These are phyloP conservation scores for Augochlora pura DNA, from an alignment of 1,140 invertebrate genomes.

Conservation along the genomic window DNA sequence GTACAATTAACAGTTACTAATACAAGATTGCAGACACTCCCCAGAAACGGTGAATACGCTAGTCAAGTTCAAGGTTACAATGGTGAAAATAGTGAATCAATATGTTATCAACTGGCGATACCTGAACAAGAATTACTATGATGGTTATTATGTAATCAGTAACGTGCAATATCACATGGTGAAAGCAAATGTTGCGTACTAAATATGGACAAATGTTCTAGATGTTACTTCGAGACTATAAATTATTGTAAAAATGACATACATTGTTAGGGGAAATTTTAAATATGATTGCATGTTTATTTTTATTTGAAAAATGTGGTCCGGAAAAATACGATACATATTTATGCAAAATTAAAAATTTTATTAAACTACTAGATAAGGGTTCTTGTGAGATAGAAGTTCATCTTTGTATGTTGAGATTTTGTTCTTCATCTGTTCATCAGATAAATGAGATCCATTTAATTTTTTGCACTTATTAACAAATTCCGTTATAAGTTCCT, in stretches of 20 bases:
- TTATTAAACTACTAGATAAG: slow-evolving; percentile 75
- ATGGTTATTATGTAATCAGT: neutral
- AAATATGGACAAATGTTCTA: neutral
- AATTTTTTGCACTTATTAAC: slow-evolving; percentile 80
- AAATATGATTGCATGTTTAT: neutral
- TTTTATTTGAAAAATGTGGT: neutral
- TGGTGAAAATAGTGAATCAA: slow-evolving; percentile 48
- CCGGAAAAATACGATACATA: neutral
- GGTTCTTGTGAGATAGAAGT: slow-evolving; percentile 78
- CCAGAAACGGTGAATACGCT: slow-evolving; percentile 74
- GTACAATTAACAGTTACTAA: slow-evolving; percentile 65
- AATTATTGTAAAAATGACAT: neutral
- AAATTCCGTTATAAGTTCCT: slow-evolving; percentile 81
- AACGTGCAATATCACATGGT: neutral
- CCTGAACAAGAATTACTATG: slow-evolving; percentile 4
- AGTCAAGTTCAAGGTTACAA: slow-evolving; percentile 79
- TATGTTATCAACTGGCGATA: slow-evolving; percentile 52
- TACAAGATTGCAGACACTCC: slow-evolving; percentile 71
- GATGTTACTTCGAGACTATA: neutral
- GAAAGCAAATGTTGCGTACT: neutral
- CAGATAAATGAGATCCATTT: slow-evolving; percentile 67
- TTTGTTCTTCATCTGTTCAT: slow-evolving; percentile 77
- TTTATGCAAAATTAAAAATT: slow-evolving; percentile 18
- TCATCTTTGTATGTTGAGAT: slow-evolving; percentile 78
- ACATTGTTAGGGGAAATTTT: neutral